Base-by-base conservation (phyloP, 2,797 vertebrate genomes). In the Botia almorhae region DNA sequence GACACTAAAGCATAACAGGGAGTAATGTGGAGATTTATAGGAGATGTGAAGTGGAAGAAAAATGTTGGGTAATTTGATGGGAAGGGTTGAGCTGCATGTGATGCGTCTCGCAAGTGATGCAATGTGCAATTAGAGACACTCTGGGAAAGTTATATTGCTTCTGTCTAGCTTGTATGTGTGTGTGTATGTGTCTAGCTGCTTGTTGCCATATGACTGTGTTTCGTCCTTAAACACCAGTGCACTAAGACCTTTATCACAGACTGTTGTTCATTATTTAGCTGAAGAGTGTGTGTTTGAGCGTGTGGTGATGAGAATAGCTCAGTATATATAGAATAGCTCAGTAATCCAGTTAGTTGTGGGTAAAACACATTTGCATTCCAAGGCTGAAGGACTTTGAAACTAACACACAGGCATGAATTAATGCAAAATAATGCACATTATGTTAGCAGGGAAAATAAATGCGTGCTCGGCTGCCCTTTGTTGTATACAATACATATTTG, bases 1-100 rank as follows among this genome's bases (percentile, higher is more conserved):
- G 26, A 70, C 55, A 14, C 29, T 16, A 67, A 56, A 4, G 14
- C 13, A 39, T 39, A 16, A 11, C 21, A 61, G 26, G 48, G 26
- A 58, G n/a, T 56, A 60, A 72, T 17, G 61, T 61, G 19, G 3
- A 26, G 60, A 46, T 33, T 39, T 53, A 33, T 39, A n/a, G 50
- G 19, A 64, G 46, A 53, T 26, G 26, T 39, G n/a, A 79, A 72
- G 58, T 64, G 60, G 39, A 71, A 76, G 33, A 81, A 43, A 56
- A 17, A 65, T 63, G 69, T 51, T 65, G 77, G 48, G n/a, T 73
- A 39, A 65, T 80, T 72, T 72, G 60, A 64, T 64, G 48, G 58
- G 50, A 71, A 72, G 46, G 69, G 51, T 68, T 76, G 74, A 10
- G 76, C 1, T 12, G 67, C 13, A 7, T 39, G 50, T 8, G 6